Base-by-base conservation (phyloP, 2,888 invertebrate species). In the Catocala fraxini region DNA sequence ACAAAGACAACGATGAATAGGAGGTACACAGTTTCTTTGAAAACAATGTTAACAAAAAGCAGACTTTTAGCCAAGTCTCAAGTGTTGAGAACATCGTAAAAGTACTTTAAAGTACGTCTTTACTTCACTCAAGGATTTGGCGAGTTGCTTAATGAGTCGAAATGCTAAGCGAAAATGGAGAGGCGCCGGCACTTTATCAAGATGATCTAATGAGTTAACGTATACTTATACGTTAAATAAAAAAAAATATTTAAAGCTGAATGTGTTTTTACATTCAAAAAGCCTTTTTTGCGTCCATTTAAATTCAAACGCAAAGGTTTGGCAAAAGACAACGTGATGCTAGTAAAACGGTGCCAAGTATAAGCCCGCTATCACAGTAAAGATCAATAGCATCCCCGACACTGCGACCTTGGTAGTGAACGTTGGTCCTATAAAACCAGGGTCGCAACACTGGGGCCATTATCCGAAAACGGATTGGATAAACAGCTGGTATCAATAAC, bases 91-190 rank as follows among this genome's bases (percentile, higher is more conserved):
- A 46, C 34, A 41, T 39, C 41, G n/a, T 49, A 49, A 58, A 70
- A 47, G 35, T 33, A 39, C 46, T 70, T 60, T 5, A 46, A 73
- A 59, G 25, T 52, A 49, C 54, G 51, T 15, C 46, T 57, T 25
- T 57, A 55, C 33, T 43, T 34, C 39, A 35, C 9, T 42, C 12
- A 65, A 58, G 52, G 13, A 56, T 13, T 49, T 42, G 6, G 5
- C 2, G 55, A 43, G 43, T 5, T 34, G 25, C 51, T 45, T 47
- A 72, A 60, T 57, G 51, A 59, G 60, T 63, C 61, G 63, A 70
- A 47, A 54, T 59, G 34, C 42, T 54, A 35, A 59, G 25, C 43
- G 63, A 58, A 56, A 69, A 59, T 25, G 51, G 7, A 61, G 25
- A 70, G 49, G 51, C 39, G 46, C 35, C 51, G 57, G 59, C 41